These are phyloP conservation scores for Diachasma alloeum DNA, from an alignment of 1,140 invertebrate genomes.

Conservation along the genomic window DNA sequence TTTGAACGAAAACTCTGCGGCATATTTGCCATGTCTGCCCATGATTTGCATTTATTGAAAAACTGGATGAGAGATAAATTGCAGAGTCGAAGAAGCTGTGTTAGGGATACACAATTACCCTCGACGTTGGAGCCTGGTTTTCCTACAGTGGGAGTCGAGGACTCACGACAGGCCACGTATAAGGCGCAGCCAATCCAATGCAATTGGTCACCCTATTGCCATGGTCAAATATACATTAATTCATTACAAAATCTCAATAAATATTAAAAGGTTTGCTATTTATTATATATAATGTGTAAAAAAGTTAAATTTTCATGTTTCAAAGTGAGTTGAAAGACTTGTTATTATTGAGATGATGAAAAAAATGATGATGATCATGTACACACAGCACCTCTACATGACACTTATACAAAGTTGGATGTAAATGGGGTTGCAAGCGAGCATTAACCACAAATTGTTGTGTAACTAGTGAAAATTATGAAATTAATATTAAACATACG, in stretches of 20 bases:
- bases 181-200: constrained; percentile 96
- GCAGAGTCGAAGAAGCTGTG: constrained; percentile 84
- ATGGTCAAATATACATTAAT: neutral
- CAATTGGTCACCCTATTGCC: constrained; percentile 80
- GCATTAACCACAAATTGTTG: no score
- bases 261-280: neutral
- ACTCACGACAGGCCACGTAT: constrained; percentile 88
- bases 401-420: neutral
- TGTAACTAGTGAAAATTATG: no score
- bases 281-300: no score
- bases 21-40: constrained; percentile 94
- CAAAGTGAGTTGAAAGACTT: neutral
- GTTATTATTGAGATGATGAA: no score
- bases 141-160: constrained; percentile 82
- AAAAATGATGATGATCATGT: neutral
- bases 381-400: neutral
- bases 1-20: constrained; percentile 84
- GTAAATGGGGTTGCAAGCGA: no score
- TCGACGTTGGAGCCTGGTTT: constrained; percentile 74
- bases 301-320: no score
- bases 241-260: neutral
- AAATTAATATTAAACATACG: no score
- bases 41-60: constrained; percentile 94
- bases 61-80: constrained; percentile 94
- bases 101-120: constrained; percentile 93